Base-by-base conservation (phyloP, 2,113 vertebrate species). In the Electrona antarctica region DNA sequence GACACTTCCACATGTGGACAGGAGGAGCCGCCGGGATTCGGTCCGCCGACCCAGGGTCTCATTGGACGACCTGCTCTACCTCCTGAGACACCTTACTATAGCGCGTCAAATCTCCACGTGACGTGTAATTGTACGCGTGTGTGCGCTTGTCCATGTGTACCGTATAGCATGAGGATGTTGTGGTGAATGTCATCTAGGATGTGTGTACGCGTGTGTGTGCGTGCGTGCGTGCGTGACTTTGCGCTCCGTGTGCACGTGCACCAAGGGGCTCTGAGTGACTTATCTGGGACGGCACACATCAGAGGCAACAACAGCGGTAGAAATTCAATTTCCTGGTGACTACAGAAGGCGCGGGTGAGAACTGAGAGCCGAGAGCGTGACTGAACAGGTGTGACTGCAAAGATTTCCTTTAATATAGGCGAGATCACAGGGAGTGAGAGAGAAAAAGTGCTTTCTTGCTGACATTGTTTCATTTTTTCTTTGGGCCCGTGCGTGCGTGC, bases 211-310 rank as follows among this genome's bases (percentile, higher is more conserved):
- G 52, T 33, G 14, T 50, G 21, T 65, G 47, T 63, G 67, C 69
- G 67, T 59, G 9, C 49, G 21, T n/a, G 28, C 54, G 11, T 52
- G 50, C 13, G 21, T 66, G 49, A 21, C 21, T 21, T 21, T 54
- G 45, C 73, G 60, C 9, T 48, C 33, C 0, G 14, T 48, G 62
- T 65, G 52, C 65, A n/a, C 7, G 58, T 67, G 77, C 80, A 62
- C 62, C 52, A 7, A 62, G 75, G 79, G 81, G 21, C 21, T 21
- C 74, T 73, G 84, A 90, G 76, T 89, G 87, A 89, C 86, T 90
- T 89, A 90, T 90, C 87, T 89, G 82, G 89, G 86, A 83, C 89
- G 64, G 79, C 67, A 90, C 33, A 90, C 85, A 91, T 89, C 87
- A 90, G 79, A 77, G 75, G 51, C 71, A 90, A 89, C 82, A 89